phyloP scores from a whole-genome alignment of 2,797 vertebrate genomes.

The Corythornis leucogaster region DNA sequence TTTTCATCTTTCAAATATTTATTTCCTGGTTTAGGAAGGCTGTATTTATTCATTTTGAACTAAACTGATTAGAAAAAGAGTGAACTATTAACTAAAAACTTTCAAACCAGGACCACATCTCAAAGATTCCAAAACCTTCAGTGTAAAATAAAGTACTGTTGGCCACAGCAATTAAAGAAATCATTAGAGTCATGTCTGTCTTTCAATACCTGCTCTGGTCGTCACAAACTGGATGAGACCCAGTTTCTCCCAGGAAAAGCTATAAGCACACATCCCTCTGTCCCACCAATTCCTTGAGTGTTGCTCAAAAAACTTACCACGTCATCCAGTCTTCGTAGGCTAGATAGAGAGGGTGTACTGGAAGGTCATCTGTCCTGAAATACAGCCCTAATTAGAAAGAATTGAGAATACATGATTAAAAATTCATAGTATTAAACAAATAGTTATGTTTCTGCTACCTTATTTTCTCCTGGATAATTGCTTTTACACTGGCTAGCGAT shows the following conservation, averaged over 20 bases:
- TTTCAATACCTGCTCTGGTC: background rate
- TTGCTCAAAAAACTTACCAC: background rate
- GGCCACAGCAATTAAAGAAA: background rate
- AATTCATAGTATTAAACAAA: constrained; percentile 41
- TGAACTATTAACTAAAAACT: background rate
- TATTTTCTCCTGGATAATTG: constrained; percentile 31
- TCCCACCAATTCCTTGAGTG: background rate
- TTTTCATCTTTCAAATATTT: background rate
- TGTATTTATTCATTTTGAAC: background rate
- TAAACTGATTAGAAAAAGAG: background rate
- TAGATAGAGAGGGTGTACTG: background rate
- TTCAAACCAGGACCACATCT: background rate
- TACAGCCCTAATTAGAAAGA: background rate
- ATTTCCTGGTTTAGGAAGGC: background rate
- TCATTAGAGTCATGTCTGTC: background rate
- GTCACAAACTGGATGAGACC: background rate
- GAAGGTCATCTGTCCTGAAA: background rate
- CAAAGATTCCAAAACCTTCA: background rate
- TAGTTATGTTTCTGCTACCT: background rate
- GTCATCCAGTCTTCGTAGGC: background rate
- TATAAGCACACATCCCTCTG: background rate
- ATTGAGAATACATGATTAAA: background rate
- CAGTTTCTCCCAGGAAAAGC: background rate
- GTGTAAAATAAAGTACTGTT: background rate
- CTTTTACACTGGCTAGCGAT: background rate